A percentile compares a stretch with the other conserved stretches of the same genome.
Conservation (phyloP, 2,888 invertebrate species). For the Xylota sylvarum region DNA sequence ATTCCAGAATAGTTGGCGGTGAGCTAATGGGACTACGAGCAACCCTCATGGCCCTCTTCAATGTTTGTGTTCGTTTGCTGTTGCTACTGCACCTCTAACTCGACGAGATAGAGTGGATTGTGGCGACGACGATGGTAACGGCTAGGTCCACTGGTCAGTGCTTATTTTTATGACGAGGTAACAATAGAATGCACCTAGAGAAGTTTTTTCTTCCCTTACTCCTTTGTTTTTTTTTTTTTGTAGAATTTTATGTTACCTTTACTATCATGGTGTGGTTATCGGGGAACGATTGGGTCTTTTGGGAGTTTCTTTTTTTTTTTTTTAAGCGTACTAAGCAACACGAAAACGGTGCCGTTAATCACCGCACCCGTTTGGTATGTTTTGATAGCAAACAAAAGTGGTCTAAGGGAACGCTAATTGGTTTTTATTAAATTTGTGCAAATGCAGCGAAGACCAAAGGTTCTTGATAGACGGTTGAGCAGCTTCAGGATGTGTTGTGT, state of each 20-base stretch:
- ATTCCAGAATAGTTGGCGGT: conserved; percentile 69
- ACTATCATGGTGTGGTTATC: conserved; percentile 50
- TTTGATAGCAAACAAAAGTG: conserved; percentile 22
- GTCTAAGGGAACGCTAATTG: conserved; percentile 59
- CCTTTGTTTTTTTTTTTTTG: conserved; percentile 4
- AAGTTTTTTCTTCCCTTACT: conserved; percentile 1
- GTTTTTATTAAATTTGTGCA: conserved; percentile 54
- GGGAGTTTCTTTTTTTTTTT: conserved; percentile 27
- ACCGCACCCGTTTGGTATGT: conserved; percentile 41
- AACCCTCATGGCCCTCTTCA: conserved; percentile 63
- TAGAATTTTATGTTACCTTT: conserved; percentile 42
- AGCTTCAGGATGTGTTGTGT: too few species aligned
- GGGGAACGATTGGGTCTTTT: conserved; percentile 61
- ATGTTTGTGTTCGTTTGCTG: conserved; percentile 51
- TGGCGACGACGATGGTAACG: conserved; percentile 19
- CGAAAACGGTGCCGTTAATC: conserved; percentile 60
- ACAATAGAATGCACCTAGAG: conserved; percentile 70
- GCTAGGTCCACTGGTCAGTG: conserved; percentile 53
- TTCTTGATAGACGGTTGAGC: too few species aligned
- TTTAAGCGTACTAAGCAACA: conserved; percentile 28
- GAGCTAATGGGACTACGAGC: conserved; percentile 64
- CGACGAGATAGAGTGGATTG: conserved; percentile 81
- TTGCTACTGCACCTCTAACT: conserved; percentile 81
- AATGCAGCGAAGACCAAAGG: too few species aligned
- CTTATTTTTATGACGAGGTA: conserved; percentile 71